Base-by-base conservation (phyloP, 37 sponge, comb jelly and placozoan species). In the Oscarella lobularis region DNA sequence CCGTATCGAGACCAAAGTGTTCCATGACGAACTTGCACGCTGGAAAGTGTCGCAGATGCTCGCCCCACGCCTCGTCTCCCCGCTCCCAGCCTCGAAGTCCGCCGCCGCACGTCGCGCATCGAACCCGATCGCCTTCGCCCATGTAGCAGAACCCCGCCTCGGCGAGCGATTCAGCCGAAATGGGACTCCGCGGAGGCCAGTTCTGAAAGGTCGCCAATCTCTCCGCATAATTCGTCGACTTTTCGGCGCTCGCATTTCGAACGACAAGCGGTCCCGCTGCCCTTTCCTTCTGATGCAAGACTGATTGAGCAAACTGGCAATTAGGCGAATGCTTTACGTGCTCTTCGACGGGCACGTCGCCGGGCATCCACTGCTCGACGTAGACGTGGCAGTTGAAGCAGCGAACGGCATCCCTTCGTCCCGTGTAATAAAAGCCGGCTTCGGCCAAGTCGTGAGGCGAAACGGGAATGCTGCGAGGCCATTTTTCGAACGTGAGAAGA, bases 291-390 rank as follows among this genome's bases (percentile, higher is more conserved):
- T 20, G 9, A 9, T 48, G 60, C 9, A 48, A 48, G 20, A 48
- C 20, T 48, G 60, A 9, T 48, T 48, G 9, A 27, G 60, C 60
- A 48, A 48, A 48, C 20, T 48, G 60, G 70, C 86, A 85, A 33
- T 78, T 29, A 0, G 73, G 72, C 29, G 2, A 74, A 32, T 33
- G 36, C 14, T 35, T 83, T 6, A 39, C 27, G 39, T 85, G 86
- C 70, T 77, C 77, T 38, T 80, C 82, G 6, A 31, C 37, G 14
- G 86, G 78, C 0, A 48, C 29, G n/a, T 85, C 86, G 35, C 86
- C 86, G 0, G 69, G 38, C 0, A 66, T 38, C 82, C 82, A 85
- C n/a, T 29, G 67, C 14, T 31, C n/a, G 30, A 81, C 2, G 0
- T 71, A n/a, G 2, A 70, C 73, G 37, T 72, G 65, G 40, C 85